Base-by-base conservation (phyloP, 2,888 invertebrate species). In the Cistogaster globosa region DNA sequence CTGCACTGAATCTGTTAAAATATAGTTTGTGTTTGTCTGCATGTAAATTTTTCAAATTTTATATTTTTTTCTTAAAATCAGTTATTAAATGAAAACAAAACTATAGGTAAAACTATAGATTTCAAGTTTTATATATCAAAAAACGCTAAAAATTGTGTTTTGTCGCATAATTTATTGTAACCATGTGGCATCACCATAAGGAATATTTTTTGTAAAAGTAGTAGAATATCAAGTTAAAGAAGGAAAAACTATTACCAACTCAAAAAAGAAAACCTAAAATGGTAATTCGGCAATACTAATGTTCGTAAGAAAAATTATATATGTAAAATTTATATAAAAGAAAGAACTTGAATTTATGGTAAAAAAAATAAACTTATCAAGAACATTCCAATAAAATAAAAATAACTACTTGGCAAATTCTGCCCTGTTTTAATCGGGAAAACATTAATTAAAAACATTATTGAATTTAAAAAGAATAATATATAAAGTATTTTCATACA, bases 221-320 rank as follows among this genome's bases (percentile, higher is more conserved):
- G 84, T 82, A 85, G 85, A 85, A 85, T 82, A 85, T 81, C 81
- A 82, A 82, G 78, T 82, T 82, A 85, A 82, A 82, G 81, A 78
- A 85, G 74, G 78, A 85, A 85, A 80, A 82, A 82, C 82, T 85
- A 82, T 85, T 85, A 85, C 84, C 85, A 82, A 85, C 78, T 74
- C 69, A 78, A 81, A 83, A 32, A 85, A 78, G 75, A 85, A 85
- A 85, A 82, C 85, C 82, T 79, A 78, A 85, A 85, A 82, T 85
- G 82, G 85, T 85, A 85, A 82, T 85, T 85, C 85, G 85, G 85
- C 85, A 82, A 85, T 82, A 78, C 82, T 82, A 85, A 85, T 85
- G 78, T 82, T 85, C 85, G 85, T 85, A 85, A 79, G 82, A 82
- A 84, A 83, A 81, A 68, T 81, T 84, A 84, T 85, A 85, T 85